Evolutionary conservation across 2,797 vertebrate species (phyloP), one percentile per base, ranked within the genome.

Genomic region (Hippoglossus hippoglossus): DNA sequence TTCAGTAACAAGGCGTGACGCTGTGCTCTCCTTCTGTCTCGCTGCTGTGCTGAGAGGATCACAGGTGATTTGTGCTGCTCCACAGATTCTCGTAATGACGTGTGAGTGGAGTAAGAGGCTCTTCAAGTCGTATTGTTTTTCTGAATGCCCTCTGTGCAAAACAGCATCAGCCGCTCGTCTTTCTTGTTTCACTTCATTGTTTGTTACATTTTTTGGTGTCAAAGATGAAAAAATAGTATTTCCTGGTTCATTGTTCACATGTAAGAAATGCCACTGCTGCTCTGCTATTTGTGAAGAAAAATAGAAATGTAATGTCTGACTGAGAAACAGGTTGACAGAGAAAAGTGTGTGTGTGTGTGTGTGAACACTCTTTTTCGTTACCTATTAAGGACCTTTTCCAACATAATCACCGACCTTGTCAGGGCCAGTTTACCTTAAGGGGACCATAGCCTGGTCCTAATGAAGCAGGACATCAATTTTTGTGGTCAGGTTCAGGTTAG

Each of bases 51-150:
- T 70, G 11, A 36, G 66, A 69, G 67, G 75, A 71, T 70, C 63
- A 81, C 50, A 64, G 58, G 34, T 63, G 60, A 67, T 79, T 64
- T 77, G 71, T 75, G 77, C 63, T 69, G 69, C 56, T 80, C 66
- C 72, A 63, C 24, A 63, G 25, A 53, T 57, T 84, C 63, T 65
- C 72, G 18, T 78, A 78, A 83, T 83, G 52, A 24, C 19, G 3
- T 54, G 46, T 52, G 51, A 75, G 73, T 64, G 61, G 54, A 68
- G 39, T 18, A 41, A 16, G 58, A 70, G 25, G 62, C 58, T 46
- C 31, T 58, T 63, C 25, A 57, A 53, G 63, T 58, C 44, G 53
- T 36, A 46, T 28, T 67, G 11, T 44, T 67, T 70, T 57, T 34
- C 65, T 64, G 61, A 21, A 51, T 44, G 10, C 36, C 73, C 60